Evolutionary conservation across 1,140 invertebrate genomes (phyloP).

Genomic region (Pararge aegeria): DNA sequence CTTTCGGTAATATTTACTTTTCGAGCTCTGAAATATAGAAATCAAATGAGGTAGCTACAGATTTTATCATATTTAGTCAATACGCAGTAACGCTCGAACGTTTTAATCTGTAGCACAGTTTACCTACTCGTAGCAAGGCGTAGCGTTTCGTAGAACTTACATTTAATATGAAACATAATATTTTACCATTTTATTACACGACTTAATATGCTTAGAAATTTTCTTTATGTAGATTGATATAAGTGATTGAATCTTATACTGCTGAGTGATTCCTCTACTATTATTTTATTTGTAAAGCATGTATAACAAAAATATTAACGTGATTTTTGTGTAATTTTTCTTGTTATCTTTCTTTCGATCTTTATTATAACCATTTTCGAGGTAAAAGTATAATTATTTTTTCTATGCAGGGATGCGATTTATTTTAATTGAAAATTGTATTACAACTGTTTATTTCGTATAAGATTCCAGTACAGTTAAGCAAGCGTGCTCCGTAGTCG

Average conservation of each 20-base stretch:
- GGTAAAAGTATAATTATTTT: no score
- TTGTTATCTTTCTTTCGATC: no score
- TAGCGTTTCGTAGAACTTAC: neutral
- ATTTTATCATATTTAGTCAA: neutral
- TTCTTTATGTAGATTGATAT: no score
- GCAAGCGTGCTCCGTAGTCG: conserved; percentile 23
- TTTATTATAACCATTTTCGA: no score
- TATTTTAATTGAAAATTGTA: no score
- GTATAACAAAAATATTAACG: no score
- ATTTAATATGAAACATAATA: neutral
- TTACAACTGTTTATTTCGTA: neutral
- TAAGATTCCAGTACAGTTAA: conserved; percentile 27
- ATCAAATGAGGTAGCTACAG: neutral
- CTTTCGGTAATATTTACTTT: neutral
- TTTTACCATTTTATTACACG: neutral
- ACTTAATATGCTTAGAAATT: no score
- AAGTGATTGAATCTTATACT: no score
- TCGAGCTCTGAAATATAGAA: neutral
- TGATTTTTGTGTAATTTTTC: no score
- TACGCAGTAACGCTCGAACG: neutral
- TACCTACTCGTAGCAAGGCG: neutral
- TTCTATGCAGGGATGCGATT: no score
- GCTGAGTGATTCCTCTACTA: no score
- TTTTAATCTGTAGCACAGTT: neutral
- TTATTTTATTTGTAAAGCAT: no score